Conservation (phyloP, 1,140 invertebrate species). For the Drosophila equinoxialis region DNA sequence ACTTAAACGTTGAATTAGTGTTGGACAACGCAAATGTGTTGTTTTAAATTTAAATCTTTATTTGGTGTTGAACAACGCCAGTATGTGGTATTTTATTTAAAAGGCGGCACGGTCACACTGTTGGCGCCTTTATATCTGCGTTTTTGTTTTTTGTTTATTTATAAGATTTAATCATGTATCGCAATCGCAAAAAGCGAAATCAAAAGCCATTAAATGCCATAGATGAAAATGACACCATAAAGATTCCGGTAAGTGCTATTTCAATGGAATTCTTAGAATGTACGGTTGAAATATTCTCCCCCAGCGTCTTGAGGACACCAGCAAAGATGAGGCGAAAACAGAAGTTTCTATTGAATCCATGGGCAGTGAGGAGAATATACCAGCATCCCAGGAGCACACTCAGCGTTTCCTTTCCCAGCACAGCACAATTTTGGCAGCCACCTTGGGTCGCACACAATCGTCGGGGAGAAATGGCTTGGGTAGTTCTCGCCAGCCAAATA, state of each 20-base stretch:
- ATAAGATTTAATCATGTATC: constrained; percentile 42
- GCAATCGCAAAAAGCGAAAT: constrained; percentile 46
- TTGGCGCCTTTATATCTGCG: constrained; percentile 12
- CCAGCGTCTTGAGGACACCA: constrained; percentile 37
- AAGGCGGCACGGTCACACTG: constrained; percentile 1
- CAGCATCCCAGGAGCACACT: constrained; percentile 75
- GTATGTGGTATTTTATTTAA: not conserved
- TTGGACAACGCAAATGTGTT: not conserved
- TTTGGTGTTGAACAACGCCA: not conserved
- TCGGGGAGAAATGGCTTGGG: constrained; percentile 24
- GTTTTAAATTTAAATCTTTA: not conserved
- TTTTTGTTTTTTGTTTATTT: constrained; percentile 27
- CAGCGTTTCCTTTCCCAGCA: constrained; percentile 80
- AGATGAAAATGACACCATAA: constrained; percentile 73
- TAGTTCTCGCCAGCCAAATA: constrained; percentile 71
- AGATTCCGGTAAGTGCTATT: constrained; percentile 55
- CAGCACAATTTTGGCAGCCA: constrained; percentile 64
- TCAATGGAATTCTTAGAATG: not conserved
- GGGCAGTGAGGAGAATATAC: constrained; percentile 73
- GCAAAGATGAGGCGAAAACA: constrained; percentile 15
- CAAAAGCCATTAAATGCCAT: constrained; percentile 57
- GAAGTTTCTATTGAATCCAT: constrained; percentile 39
- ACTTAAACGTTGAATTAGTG: not conserved
- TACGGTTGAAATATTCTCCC: not conserved
- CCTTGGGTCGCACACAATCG: constrained; percentile 73